A percentile compares a stretch with the other conserved stretches of the same genome.
These are phyloP conservation scores for Lytechinus pictus DNA, from an alignment of 35 echinoderm and acorn worm genomes.

Conservation along the genomic window DNA sequence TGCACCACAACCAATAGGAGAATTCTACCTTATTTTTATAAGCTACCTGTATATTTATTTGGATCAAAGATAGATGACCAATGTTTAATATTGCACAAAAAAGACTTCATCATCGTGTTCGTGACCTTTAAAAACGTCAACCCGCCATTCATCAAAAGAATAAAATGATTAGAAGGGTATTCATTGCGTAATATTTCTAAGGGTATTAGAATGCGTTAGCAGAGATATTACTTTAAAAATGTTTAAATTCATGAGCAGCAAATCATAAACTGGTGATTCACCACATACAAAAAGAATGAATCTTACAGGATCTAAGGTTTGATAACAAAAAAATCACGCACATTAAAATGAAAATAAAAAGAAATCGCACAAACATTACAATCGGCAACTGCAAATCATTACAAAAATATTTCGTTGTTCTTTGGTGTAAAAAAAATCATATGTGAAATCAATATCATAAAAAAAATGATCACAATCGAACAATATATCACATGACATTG, in stretches of 20 bases:
- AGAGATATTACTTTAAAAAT: neutral
- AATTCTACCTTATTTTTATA: neutral
- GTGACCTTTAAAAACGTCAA: neutral
- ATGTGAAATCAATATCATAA: slow-evolving; percentile 33
- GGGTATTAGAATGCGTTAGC: neutral
- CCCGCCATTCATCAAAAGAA: neutral
- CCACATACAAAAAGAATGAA: neutral
- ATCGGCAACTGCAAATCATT: slow-evolving; percentile 33
- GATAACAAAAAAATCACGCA: neutral
- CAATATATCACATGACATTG: slow-evolving; percentile 9
- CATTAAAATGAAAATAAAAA: neutral
- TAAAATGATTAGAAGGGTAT: neutral
- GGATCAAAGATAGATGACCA: neutral
- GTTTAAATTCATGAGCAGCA: neutral
- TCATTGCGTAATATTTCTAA: neutral
- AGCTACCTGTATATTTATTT: neutral
- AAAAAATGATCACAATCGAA: slow-evolving; percentile 25
- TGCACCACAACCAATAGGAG: neutral
- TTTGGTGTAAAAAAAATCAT: slow-evolving; percentile 46
- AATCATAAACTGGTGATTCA: neutral
- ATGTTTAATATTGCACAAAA: neutral
- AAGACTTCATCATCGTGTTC: neutral
- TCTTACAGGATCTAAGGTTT: neutral
- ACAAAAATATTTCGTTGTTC: slow-evolving; percentile 59
- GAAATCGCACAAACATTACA: neutral